Conservation (phyloP, 2,797 vertebrate species). For the Sternotherus odoratus region DNA sequence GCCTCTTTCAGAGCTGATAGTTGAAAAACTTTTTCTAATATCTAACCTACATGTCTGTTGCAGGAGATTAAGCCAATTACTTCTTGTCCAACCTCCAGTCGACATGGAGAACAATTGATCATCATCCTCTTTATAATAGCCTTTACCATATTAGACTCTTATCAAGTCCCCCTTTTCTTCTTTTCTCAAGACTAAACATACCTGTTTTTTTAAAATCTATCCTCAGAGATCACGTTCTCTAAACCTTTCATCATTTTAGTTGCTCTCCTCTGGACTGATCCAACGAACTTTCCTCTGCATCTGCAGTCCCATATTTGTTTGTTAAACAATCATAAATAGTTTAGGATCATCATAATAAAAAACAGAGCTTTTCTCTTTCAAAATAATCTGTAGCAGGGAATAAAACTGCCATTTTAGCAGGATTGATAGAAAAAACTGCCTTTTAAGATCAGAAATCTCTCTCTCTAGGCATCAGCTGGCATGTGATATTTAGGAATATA, state of each 20-base stretch:
- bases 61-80: background rate
- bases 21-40: background rate
- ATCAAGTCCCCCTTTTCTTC: background rate
- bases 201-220: background rate
- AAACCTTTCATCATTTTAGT: background rate
- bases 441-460: constrained; percentile 53
- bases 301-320: constrained; percentile 59
- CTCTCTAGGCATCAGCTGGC: constrained; percentile 20
- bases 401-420: constrained; percentile 61
- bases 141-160: background rate
- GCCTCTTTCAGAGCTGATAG: background rate
- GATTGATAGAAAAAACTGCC: constrained; percentile 40
- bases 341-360: constrained; percentile 56
- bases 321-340: constrained; percentile 68
- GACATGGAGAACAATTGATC: background rate
- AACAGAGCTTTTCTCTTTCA: constrained; percentile 47
- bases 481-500: background rate
- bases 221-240: background rate
- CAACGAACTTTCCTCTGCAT: constrained; percentile 75
- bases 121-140: background rate
- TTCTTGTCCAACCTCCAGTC: background rate
- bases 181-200: background rate
- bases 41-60: background rate
- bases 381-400: constrained; percentile 48
- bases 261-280: constrained; percentile 29